phyloP scores from a whole-genome alignment of 1,140 invertebrate genomes.

The Bombyx mori region DNA sequence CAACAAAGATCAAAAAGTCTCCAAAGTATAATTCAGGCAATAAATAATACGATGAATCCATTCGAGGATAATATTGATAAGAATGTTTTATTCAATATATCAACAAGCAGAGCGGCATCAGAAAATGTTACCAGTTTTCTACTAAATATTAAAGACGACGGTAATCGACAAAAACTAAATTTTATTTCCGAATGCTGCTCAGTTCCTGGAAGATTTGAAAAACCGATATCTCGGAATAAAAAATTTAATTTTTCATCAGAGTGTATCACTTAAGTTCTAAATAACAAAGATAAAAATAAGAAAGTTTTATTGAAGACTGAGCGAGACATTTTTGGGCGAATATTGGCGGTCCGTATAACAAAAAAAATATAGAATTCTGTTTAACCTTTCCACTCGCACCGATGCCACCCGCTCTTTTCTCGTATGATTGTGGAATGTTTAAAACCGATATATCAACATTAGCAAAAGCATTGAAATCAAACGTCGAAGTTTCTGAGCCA shows the following conservation, averaged over 20 bases:
- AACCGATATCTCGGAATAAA: conserved; percentile 20
- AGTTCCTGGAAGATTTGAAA: too few species aligned
- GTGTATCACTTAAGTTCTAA: conserved; percentile 13
- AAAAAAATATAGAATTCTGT: conserved; percentile 30
- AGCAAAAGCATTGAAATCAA: conserved; percentile 16
- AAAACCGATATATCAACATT: conserved; percentile 33
- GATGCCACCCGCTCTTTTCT: conserved; percentile 33
- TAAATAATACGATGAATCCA: too few species aligned
- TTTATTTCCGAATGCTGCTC: too few species aligned
- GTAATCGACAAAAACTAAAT: too few species aligned
- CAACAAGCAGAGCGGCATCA: too few species aligned
- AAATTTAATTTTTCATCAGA: conserved; percentile 30
- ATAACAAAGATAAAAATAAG: conserved; percentile 17
- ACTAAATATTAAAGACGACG: too few species aligned
- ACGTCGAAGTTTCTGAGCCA: conserved; percentile 16
- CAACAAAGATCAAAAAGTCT: too few species aligned
- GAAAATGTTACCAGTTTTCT: too few species aligned
- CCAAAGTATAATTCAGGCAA: too few species aligned
- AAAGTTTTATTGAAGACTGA: conserved; percentile 33
- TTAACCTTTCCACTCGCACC: conserved; percentile 33
- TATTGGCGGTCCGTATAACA: conserved; percentile 28
- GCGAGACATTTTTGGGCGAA: conserved; percentile 29
- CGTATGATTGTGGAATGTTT: conserved; percentile 30
- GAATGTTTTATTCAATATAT: too few species aligned
- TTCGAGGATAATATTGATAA: too few species aligned